Evolutionary conservation across 2,888 invertebrate genomes (phyloP).

Genomic region (Pheosia tremula): DNA sequence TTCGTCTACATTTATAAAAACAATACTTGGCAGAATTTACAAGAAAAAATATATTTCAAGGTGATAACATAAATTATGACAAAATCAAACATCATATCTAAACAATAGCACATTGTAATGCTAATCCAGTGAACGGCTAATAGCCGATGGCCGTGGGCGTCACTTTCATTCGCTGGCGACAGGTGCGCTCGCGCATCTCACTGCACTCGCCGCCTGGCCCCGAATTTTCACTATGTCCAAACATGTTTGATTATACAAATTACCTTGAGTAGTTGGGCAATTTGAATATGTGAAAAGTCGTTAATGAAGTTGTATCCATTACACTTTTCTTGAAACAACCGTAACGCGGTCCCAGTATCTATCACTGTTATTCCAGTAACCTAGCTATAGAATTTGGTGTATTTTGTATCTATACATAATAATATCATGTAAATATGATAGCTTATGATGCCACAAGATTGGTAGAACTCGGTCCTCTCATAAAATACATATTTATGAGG

Average conservation of each 20-base stretch:
- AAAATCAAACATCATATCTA: background rate
- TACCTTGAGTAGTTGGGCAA: background rate
- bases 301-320: background rate
- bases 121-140: constrained; percentile 18
- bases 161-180: constrained; percentile 35
- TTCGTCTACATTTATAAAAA: too few species aligned
- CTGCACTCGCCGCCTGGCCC: background rate
- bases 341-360: too few species aligned
- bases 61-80: background rate
- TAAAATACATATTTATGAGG: too few species aligned
- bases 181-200: constrained; percentile 18
- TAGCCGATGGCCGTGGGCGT: constrained; percentile 22
- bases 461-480: too few species aligned
- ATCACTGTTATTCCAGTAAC: too few species aligned
- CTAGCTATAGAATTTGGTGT: too few species aligned
- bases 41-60: background rate
- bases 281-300: background rate
- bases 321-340: background rate
- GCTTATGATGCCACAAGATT: too few species aligned
- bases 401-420: too few species aligned
- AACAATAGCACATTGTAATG: constrained; percentile 33
- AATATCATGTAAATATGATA: too few species aligned
- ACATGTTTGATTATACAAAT: constrained; percentile 5
- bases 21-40: too few species aligned
- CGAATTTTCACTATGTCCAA: constrained; percentile 6